Base-by-base conservation (phyloP, 2,113 vertebrate species). In the Syngnathus scovelli region DNA sequence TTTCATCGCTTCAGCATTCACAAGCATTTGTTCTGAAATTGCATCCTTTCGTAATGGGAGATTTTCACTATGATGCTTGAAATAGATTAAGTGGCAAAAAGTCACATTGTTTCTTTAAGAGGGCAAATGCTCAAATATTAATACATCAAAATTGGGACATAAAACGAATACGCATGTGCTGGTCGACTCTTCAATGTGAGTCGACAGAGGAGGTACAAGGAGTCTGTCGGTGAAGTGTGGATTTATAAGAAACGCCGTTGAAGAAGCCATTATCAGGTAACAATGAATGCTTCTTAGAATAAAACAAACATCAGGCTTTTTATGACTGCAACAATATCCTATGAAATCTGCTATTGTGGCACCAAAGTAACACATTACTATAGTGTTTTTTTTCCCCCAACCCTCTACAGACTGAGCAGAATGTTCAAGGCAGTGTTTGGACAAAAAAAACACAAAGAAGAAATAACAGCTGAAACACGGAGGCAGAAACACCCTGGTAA, bases 361-460 rank as follows among this genome's bases (percentile, higher is more conserved):
- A 27, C 61, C 39, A 9, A 62, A 44, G 61, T 13, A 44, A 44
- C 21, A 23, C 7, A 16, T 36, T 3, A 43, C 27, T 23, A 7
- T 2, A 7, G 19, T 41, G 27, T 33, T 33, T 33, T 33, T 33
- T 33, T 7, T 27, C 46, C 6, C 27, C 10, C 11, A 6, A 16
- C 44, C 21, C 44, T 62, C 11, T 8, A 21, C 18, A 41, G 37
- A 6, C 19, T 39, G 38, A 41, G 59, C 37, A 66, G 36, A n/a
- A 90, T 90, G 89, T 87, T 89, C 68, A 83, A 76, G 78, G 82
- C 89, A 36, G 85, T 89, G 65, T 90, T 90, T 85, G 89, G 87
- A 71, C 82, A 79, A 70, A 90, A 75, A 74, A 84, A 36, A 19
- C 82, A 80, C 0, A 81, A 75, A 69, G 78, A 72, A 76, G 81